Evolutionary conservation across 2,888 invertebrate genomes (phyloP), one percentile per base, ranked within the genome.

Genomic region (Chrysodeixis includens): DNA sequence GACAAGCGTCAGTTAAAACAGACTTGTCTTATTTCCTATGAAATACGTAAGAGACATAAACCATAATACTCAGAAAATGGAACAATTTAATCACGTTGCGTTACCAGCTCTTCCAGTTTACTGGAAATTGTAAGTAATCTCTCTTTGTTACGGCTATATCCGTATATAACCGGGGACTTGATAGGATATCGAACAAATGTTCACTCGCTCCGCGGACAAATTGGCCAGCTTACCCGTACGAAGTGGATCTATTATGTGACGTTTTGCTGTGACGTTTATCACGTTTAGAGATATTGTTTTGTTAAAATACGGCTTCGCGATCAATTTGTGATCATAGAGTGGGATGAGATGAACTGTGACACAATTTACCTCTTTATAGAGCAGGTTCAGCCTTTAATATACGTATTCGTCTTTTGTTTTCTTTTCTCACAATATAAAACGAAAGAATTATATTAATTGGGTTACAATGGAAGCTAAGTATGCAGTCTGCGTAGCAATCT

Each of bases 141-240:
- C 71, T 70, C 81, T 80, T 78, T 77, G 83, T 80, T 71, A 77
- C 74, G n/a, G 70, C 63, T 70, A 67, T 71, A 79, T 71, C 70
- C 80, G 68, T 76, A 69, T 73, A 78, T 80, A 70, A 62, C 69
- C 66, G 56, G 76, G 49, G 55, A 60, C 75, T 78, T 81, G 81
- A 80, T 80, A 73, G 81, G 80, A 71, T 82, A 81, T 80, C 69
- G 83, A 82, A 80, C 75, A 80, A 80, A 82, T 80, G 83, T 61
- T 82, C 75, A 62, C 69, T 75, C 75, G 78, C 66, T 78, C 59
- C 64, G 61, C 66, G 83, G 78, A 80, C 81, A 80, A 80, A 80
- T 80, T 82, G 80, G 72, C 61, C 57, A 71, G 80, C 81, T 80
- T 80, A 80, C 69, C 69, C 59, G 68, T 54, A 68, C 65, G 53